Evolutionary conservation across 2,113 vertebrate genomes (phyloP), one percentile per base, ranked within the genome.

Genomic region (Catagonus wagneri): DNA sequence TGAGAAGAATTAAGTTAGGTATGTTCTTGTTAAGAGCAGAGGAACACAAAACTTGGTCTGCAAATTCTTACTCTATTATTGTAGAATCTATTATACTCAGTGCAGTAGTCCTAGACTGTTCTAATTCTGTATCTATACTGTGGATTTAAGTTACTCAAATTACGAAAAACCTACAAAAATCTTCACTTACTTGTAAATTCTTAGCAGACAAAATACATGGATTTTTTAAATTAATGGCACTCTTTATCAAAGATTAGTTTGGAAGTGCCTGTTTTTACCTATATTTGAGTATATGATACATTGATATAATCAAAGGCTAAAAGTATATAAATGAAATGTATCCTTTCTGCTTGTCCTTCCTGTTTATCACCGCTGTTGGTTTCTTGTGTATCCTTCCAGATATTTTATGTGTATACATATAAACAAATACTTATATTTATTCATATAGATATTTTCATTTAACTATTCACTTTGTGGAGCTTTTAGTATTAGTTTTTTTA

Each of bases 1-100:
- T 99, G 97, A 98, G 99, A 83, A 99, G 99, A 97, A 99, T 99
- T 98, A 99, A 99, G 98, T 98, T 99, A 58, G 99, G 99, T 99
- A 98, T 2, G 98, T 74, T n/a, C 78, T 96, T 96, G 15, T 61
- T 84, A 54, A 75, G 15, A 19, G 54, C 27, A 13, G 32, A 2
- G n/a, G 23, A 22, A 16, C 56, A 74, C 61, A 14, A 19, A 56
- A 10, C 17, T 68, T 61, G 23, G 4, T 92, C 32, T 92, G 36
- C 58, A 39, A 39, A 72, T 71, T 34, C 14, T 75, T 75, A 17
- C 25, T 76, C 3, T 63, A 1, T 75, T 52, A 36, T 50, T 32
- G 39, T 79, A 80, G 71, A 65, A 2, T 79, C 44, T 61, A 23
- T 75, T n/a, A 58, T 1, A 29, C 1, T 60, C 13, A 36, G 22